Evolutionary conservation across 2,113 vertebrate species (phyloP).

Genomic region (Jacana jacana): DNA sequence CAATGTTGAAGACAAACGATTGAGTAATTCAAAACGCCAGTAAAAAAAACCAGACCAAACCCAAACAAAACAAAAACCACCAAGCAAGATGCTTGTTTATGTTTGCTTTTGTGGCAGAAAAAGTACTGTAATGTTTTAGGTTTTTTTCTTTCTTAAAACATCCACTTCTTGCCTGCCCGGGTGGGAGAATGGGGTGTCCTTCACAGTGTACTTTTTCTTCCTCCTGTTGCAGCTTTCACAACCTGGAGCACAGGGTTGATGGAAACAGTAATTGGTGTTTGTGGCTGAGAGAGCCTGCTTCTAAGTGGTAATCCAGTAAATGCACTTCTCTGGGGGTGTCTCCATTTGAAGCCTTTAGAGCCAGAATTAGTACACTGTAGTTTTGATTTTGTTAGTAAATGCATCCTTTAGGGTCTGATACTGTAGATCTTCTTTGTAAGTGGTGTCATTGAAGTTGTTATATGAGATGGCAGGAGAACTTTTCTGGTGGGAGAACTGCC

Average conservation of each 20-base stretch:
- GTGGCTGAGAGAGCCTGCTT: neutral
- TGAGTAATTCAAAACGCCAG: conserved; percentile 17
- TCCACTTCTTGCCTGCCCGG: neutral
- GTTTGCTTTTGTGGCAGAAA: neutral
- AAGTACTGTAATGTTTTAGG: neutral
- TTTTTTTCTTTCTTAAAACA: neutral
- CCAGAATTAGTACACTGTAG: neutral
- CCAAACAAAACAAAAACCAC: neutral
- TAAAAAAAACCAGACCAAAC: neutral
- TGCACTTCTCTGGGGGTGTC: neutral
- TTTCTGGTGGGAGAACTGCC: neutral
- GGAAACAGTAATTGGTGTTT: neutral
- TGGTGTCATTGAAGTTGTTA: neutral
- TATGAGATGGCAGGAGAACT: neutral
- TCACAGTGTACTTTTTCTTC: neutral
- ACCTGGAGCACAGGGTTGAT: neutral
- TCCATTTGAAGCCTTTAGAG: neutral
- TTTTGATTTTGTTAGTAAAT: neutral
- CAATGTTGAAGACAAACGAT: neutral
- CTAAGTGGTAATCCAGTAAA: neutral
- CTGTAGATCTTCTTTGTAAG: neutral
- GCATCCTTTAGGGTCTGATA: neutral
- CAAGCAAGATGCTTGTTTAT: neutral
- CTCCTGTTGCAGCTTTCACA: neutral
- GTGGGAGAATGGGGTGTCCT: neutral